A percentile compares a stretch with the other conserved stretches of the same genome.
Conservation (phyloP, 2,888 invertebrate genomes). For the Pristionchus japonicus region DNA sequence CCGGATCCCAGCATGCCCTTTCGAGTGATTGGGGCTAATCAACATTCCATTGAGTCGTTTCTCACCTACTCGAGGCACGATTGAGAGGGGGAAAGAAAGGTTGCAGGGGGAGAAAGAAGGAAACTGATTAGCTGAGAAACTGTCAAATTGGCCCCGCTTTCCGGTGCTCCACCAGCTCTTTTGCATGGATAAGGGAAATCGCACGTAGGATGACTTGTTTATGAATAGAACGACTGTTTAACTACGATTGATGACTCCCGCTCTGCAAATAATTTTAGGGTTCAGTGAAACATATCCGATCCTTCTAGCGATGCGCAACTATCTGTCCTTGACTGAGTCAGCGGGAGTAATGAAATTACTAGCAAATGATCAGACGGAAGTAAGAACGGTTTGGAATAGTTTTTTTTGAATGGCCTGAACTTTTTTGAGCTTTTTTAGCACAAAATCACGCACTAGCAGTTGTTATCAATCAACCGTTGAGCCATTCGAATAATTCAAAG, state of each 20-base stretch:
- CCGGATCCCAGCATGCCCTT: neutral
- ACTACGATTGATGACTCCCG: neutral
- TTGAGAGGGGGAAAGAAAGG: neutral
- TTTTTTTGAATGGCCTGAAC: neutral
- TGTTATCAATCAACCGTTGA: too few relatives aligned
- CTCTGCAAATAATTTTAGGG: neutral
- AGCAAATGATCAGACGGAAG: too few relatives aligned
- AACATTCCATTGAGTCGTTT: neutral
- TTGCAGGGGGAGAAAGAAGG: neutral
- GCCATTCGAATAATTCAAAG: too few relatives aligned
- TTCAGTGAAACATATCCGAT: neutral
- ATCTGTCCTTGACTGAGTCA: neutral
- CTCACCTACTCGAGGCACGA: neutral
- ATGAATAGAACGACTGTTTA: neutral
- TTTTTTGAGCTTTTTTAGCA: neutral
- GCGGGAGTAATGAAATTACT: neutral
- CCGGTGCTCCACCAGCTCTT: neutral
- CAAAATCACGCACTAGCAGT: too few relatives aligned
- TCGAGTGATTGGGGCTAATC: neutral
- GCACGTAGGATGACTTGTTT: neutral
- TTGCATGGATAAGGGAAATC: neutral
- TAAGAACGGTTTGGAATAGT: neutral
- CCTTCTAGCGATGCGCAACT: neutral
- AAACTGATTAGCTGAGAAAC: neutral
- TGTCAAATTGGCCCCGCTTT: neutral